These are phyloP conservation scores for Diadema setosum DNA, from an alignment of 35 echinoderm and acorn worm species.

Conservation along the genomic window DNA sequence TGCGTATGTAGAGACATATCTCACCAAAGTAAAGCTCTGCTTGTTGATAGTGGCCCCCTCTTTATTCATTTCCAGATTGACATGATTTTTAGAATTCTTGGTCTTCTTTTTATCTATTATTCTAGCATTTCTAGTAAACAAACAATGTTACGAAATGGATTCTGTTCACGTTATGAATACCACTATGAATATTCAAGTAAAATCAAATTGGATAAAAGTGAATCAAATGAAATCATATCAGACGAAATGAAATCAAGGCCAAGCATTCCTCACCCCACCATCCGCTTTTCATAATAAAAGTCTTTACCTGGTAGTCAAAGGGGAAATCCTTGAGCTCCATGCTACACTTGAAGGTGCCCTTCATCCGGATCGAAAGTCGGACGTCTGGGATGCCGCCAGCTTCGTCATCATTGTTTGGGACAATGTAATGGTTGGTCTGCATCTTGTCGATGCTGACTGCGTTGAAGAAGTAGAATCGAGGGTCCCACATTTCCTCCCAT, in stretches of 20 bases:
- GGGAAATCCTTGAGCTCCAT: slow-evolving; percentile 82
- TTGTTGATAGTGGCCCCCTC: no score
- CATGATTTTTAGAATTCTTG: no score
- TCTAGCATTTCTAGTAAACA: no score
- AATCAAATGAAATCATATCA: background rate
- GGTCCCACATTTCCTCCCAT: slow-evolving; percentile 76
- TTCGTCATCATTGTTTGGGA: slow-evolving; percentile 53
- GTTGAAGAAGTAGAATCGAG: slow-evolving; percentile 82
- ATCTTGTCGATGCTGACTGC: slow-evolving; percentile 74
- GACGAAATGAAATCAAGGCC: background rate
- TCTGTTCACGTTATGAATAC: no score
- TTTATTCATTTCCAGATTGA: no score
- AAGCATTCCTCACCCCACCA: no score
- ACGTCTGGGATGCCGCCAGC: slow-evolving; percentile 58
- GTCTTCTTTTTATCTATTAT: no score
- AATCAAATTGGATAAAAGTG: background rate
- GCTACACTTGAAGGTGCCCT: slow-evolving; percentile 76
- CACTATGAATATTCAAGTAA: no score
- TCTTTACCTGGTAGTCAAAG: slow-evolving; percentile 77
- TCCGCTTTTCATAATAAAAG: background rate
- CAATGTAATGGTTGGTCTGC: slow-evolving; percentile 67
- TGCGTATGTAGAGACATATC: no score
- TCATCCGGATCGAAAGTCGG: slow-evolving; percentile 52
- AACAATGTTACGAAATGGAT: no score
- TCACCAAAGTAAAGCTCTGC: no score